Percentiles rank a stretch among this genome's conserved stretches.
These are phyloP conservation scores for Diadema setosum DNA, from an alignment of 35 echinoderm and acorn worm species.

Conservation along the genomic window DNA sequence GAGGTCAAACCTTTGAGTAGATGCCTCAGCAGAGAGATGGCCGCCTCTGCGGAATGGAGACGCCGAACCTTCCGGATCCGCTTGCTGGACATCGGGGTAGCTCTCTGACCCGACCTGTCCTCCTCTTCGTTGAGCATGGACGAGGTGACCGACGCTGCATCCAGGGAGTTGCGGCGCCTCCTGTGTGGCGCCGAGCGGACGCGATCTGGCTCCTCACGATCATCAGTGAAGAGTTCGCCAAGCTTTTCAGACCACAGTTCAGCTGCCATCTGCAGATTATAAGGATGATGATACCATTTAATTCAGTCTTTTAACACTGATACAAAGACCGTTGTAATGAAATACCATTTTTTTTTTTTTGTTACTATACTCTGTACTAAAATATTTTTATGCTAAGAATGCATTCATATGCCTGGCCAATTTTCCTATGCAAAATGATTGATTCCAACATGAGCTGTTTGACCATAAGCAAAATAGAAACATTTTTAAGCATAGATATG, in stretches of 20 bases:
- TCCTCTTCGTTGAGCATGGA: slow-evolving; percentile 33
- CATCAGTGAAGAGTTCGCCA: slow-evolving; percentile 39
- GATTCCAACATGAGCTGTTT: too few relatives aligned
- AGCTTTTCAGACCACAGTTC: slow-evolving; percentile 65
- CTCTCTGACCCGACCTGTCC: background rate
- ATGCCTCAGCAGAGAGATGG: slow-evolving; percentile 31
- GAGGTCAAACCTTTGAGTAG: slow-evolving; percentile 10
- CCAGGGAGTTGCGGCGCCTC: slow-evolving; percentile 42
- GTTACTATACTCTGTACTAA: background rate
- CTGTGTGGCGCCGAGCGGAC: slow-evolving; percentile 32
- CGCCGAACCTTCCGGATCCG: background rate
- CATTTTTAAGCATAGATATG: too few relatives aligned
- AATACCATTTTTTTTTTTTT: too few relatives aligned
- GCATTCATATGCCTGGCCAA: too few relatives aligned
- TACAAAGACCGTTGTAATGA: too few relatives aligned
- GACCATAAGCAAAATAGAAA: too few relatives aligned
- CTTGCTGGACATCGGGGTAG: slow-evolving; percentile 26
- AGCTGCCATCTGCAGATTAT: slow-evolving; percentile 75
- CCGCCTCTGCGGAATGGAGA: slow-evolving; percentile 70
- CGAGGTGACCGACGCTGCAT: slow-evolving; percentile 31
- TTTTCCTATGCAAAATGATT: too few relatives aligned
- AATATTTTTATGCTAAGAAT: too few relatives aligned
- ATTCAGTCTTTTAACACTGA: too few relatives aligned
- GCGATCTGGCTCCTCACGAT: slow-evolving; percentile 17
- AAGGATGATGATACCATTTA: too few relatives aligned